Evolutionary conservation across 2,888 invertebrate species (phyloP).

Genomic region (Pachliopta kotzebuea): DNA sequence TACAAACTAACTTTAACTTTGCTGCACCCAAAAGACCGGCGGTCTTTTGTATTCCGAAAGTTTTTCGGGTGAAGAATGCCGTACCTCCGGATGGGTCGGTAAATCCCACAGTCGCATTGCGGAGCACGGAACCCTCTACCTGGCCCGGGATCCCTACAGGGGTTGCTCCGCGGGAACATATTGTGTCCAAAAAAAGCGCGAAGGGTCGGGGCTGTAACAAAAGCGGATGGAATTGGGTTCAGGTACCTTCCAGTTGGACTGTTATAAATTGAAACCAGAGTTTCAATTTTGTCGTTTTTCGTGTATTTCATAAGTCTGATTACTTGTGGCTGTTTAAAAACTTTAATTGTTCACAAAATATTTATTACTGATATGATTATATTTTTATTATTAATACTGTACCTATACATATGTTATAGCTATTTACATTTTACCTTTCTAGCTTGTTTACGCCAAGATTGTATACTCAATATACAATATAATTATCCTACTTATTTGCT

Average conservation of each 20-base stretch:
- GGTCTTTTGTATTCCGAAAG: conserved; percentile 40
- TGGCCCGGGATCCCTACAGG: conserved; percentile 54
- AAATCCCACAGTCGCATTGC: conserved; percentile 55
- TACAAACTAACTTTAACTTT: conserved; percentile 29
- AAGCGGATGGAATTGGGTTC: conserved; percentile 49
- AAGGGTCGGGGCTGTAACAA: conserved; percentile 63
- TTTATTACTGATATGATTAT: too few relatives aligned
- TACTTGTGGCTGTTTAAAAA: neutral
- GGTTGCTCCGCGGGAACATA: conserved; percentile 61
- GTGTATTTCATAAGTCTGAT: neutral
- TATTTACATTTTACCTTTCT: too few relatives aligned
- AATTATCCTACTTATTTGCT: too few relatives aligned
- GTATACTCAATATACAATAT: too few relatives aligned
- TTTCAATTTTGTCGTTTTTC: conserved; percentile 4
- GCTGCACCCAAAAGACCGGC: conserved; percentile 16
- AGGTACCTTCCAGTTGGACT: conserved; percentile 39
- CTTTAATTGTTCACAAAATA: too few relatives aligned
- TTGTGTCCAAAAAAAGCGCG: conserved; percentile 71
- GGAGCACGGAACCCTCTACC: conserved; percentile 61
- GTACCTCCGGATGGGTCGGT: conserved; percentile 42
- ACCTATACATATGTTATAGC: too few relatives aligned
- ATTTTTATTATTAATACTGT: too few relatives aligned
- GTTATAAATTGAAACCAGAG: conserved; percentile 12
- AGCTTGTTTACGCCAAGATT: too few relatives aligned
- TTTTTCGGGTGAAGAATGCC: conserved; percentile 49